Base-by-base conservation (phyloP, 2,888 invertebrate species). In the Itoplectis maculator region DNA sequence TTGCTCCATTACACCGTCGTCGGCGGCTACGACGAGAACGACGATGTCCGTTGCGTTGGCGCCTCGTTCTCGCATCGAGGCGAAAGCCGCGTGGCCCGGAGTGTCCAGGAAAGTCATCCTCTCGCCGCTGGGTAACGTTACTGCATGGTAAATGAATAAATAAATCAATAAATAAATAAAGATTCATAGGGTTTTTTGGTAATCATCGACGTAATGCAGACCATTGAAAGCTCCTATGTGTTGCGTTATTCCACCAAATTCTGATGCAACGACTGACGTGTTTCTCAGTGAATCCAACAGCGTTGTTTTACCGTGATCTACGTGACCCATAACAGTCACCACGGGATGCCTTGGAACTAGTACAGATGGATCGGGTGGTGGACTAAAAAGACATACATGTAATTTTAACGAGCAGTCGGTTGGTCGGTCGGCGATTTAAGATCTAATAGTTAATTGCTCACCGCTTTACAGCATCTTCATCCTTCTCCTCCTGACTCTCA, bases 271-370 rank as follows among this genome's bases (percentile, higher is more conserved):
- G 2, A 99, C 96, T 49, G 96, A 95, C 0, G 98, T 96, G 86
- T 98, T 95, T 69, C 99, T 93, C 40, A 99, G 93, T 0, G 97
- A 94, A 93, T 99, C 99, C 5, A 99, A 93, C 4, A 99, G 94
- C 0, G 99, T 99, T 2, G 99, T 99, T 94, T 99, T 99, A 3
- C 99, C 99, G 94, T 99, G 99, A 94, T 99, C 99, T 1, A 99
- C 99, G 93, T 99, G 99, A 0, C 99, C 99, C 99, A 99, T 99
- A 65, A 99, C 97, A 5, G 99, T 98, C 0, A 99, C 98, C 0
- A 99, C 97, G 0, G 99, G 98, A 13, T 98, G 97, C 0, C 99
- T 95, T 2, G 95, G 95, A 51, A 95, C 94, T 13, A 98, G 94
- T 15, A 94, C 94, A 63, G 95, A 94, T 4, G 95, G 93, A 13